A percentile compares a stretch with the other conserved stretches of the same genome.
Evolutionary conservation across 2,113 vertebrate species (phyloP).

Genomic region (Peromyscus polionotus): DNA sequence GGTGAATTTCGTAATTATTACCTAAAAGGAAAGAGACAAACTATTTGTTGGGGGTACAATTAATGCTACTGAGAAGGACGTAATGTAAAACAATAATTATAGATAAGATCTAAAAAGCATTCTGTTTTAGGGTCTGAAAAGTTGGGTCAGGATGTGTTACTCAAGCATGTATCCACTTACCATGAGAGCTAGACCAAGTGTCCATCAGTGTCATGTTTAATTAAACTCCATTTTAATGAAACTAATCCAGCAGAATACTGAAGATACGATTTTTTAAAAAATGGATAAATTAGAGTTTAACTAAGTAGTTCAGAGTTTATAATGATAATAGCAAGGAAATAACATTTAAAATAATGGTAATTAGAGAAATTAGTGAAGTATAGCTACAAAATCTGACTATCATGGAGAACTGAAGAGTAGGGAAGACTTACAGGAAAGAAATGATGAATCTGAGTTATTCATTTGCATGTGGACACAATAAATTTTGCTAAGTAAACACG

Average conservation of each 20-base stretch:
- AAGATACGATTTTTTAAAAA: background rate
- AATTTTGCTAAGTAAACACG: background rate
- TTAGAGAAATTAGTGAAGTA: background rate
- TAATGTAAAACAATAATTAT: background rate
- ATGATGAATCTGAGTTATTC: background rate
- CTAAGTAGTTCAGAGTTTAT: background rate
- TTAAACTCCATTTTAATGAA: conserved; percentile 46
- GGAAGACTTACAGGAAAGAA: background rate
- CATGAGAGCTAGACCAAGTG: background rate
- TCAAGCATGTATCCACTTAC: conserved; percentile 9
- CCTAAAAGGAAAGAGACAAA: conserved; percentile 14
- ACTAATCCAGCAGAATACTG: background rate
- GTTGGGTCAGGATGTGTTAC: background rate
- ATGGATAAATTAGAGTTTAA: background rate
- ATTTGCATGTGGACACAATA: background rate
- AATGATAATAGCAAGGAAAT: background rate
- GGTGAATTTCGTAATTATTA: conserved; percentile 13
- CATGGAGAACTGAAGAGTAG: background rate
- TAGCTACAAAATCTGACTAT: background rate
- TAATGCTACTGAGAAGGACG: conserved; percentile 22
- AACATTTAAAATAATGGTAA: background rate
- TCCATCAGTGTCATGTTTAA: background rate
- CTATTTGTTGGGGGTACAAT: background rate
- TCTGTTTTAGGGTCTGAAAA: background rate
- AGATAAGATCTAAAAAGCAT: background rate